Base-by-base conservation (phyloP, 2,113 vertebrate species). In the Pavo muticus region DNA sequence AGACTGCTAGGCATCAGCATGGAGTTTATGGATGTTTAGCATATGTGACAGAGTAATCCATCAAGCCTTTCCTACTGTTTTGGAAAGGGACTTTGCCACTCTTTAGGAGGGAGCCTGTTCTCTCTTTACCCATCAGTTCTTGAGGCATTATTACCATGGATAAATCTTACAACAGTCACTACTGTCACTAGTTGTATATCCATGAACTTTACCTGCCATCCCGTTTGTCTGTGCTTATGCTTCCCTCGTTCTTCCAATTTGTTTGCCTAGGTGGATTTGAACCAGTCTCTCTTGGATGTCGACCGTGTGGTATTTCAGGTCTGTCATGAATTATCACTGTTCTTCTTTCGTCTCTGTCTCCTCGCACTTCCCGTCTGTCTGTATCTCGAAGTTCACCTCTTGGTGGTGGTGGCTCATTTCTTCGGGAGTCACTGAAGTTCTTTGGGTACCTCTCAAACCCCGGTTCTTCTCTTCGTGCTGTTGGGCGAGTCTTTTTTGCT, bases 361-460 rank as follows among this genome's bases (percentile, higher is more conserved):
- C 98, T 40, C 98, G 97, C 6, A 98, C 98, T 71, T 99, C 99
- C 60, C 99, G 96, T 37, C 99, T 97, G 83, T 99, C 99, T 0
- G 98, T 97, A 94, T 99, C 99, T 25, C 99, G 96, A 13, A 99
- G 98, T 54, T 99, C 99, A 1, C 97, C 90, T 24, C 99, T 97
- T 1, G 98, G 97, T 27, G 97, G 98, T 2, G 97, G 97, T 6
- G 98, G 97, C 64, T 99, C 99, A 4, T 98, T 96, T 91, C 99
- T 98, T 90, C 99, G 97, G 30, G 99, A 98, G 1, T 98, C 97
- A 20, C 98, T 98, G 87, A 99, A 99, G 94, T 91, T 98, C 96
- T 99, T 99, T 15, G 99, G 98, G 56, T 99, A 99, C 63, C 98
- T 88, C 90, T 99, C 99, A 89, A 99, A 99, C 25, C 97, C 97